phyloP scores from a whole-genome alignment of 2,797 vertebrate species.

The Melanotaenia nigrans region DNA sequence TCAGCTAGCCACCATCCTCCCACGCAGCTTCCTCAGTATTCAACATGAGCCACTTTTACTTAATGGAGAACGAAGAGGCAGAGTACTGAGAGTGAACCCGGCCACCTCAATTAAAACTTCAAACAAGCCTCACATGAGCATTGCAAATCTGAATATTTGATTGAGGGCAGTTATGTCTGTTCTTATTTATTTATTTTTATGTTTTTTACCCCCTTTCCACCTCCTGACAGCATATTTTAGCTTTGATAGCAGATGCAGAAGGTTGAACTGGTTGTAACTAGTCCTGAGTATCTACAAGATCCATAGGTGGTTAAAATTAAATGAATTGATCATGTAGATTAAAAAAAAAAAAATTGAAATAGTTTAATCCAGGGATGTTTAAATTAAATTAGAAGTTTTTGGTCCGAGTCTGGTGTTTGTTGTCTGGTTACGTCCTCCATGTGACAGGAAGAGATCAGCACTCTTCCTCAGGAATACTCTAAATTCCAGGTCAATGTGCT shows the following conservation, averaged over 20 bases:
- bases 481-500: neutral
- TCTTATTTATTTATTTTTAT: neutral
- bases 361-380: constrained; percentile 2
- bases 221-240: constrained; percentile 4
- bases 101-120: constrained; percentile 81
- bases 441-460: neutral
- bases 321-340: no score
- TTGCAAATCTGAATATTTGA: constrained; percentile 66
- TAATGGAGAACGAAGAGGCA: constrained; percentile 59
- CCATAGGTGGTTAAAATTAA: constrained; percentile 11
- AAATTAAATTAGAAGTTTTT: constrained; percentile 7
- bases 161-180: constrained; percentile 40
- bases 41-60: constrained; percentile 45
- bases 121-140: constrained; percentile 55
- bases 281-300: no score
- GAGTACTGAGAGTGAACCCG: constrained; percentile 60
- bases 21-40: constrained; percentile 59
- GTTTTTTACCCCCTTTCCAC: constrained; percentile 5
- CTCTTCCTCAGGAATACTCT: constrained; percentile 14
- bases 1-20: constrained; percentile 37
- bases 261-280: neutral
- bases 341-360: no score
- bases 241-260: neutral
- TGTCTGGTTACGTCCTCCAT: constrained; percentile 14
- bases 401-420: neutral